Evolutionary conservation across 92 coral and sea anemone genomes (phyloP), one percentile per base, ranked within the genome.

Genomic region (Paragorgia papillata): DNA sequence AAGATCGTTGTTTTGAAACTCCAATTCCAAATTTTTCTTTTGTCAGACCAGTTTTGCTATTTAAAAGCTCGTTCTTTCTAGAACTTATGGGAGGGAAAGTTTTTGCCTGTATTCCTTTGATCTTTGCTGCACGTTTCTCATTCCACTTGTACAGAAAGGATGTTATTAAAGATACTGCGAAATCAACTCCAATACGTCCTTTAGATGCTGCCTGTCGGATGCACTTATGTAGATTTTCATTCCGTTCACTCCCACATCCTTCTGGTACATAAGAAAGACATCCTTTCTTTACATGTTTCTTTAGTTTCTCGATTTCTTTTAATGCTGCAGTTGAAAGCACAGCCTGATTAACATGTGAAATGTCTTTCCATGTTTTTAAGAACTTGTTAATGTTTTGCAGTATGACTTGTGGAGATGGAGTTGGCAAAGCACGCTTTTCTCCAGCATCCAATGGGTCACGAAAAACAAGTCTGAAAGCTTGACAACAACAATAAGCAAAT

Each of bases 141-240:
- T 51, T 51, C 58, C 58, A 51, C 58, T 17, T 22, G 58, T 51
- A 51, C 6, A 51, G 58, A 51, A 51, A 51, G 58, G 58, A 17
- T 51, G 58, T 5, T 17, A 51, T 17, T 5, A 51, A 3, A 17
- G 58, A 17, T 22, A 51, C 58, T 51, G 58, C 58, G 4, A 51
- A 22, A 51, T 22, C 35, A 9, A 62, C 74, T 19, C 82, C 73
- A 63, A 77, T 77, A 43, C 82, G 73, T 17, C 20, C 60, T 65
- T 40, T 65, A 65, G 46, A 28, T 37, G 55, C 73, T 28, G 19
- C n/a, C 67, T 58, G 39, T 19, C 66, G 56, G 19, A 70, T 50
- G 75, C 77, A 85, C 71, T 65, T 85, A 43, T 85, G 88, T 34
- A 85, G 49, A 53, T 73, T 79, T 73, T 85, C 82, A 44, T 85